A percentile compares a stretch with the other conserved stretches of the same genome.
These are phyloP conservation scores for Thermophis baileyi DNA, from an alignment of 2,113 vertebrate species.

Conservation along the genomic window DNA sequence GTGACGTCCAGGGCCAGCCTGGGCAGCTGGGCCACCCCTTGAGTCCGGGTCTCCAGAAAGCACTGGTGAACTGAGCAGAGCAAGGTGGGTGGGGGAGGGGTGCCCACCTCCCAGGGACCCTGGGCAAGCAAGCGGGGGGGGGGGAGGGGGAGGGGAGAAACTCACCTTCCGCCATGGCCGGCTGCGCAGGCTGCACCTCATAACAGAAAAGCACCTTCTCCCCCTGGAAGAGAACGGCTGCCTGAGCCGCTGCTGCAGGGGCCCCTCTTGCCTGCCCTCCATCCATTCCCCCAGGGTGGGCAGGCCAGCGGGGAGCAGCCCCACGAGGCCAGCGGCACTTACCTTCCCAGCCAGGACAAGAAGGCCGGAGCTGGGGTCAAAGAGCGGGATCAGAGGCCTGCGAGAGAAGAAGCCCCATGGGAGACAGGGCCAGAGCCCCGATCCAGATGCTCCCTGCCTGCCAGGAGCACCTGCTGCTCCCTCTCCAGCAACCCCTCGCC, in stretches of 20 bases:
- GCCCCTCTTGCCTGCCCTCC: background rate
- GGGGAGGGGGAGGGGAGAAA: no score
- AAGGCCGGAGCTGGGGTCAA: constrained; percentile 83
- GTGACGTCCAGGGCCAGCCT: constrained; percentile 80
- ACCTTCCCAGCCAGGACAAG: constrained; percentile 87
- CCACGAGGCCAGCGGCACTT: background rate
- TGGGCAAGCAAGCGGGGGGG: accelerated
- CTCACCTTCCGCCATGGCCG: constrained; percentile 78
- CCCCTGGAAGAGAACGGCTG: constrained; percentile 66
- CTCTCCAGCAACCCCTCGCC: background rate
- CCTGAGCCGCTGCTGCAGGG: background rate
- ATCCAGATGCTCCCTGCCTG: background rate
- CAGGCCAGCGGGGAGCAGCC: background rate
- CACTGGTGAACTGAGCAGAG: constrained; percentile 83
- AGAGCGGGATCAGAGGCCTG: constrained; percentile 84
- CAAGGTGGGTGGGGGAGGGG: background rate
- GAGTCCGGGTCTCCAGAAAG: constrained; percentile 72
- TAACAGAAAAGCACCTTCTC: constrained; percentile 79
- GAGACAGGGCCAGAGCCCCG: accelerated
- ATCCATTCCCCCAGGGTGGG: background rate
- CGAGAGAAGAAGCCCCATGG: background rate
- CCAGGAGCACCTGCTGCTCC: background rate
- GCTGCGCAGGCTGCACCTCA: constrained; percentile 72
- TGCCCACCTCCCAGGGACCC: background rate
- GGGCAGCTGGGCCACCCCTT: constrained; percentile 78